Evolutionary conservation across 2,113 vertebrate species (phyloP).

Genomic region (Caranx melampygus): DNA sequence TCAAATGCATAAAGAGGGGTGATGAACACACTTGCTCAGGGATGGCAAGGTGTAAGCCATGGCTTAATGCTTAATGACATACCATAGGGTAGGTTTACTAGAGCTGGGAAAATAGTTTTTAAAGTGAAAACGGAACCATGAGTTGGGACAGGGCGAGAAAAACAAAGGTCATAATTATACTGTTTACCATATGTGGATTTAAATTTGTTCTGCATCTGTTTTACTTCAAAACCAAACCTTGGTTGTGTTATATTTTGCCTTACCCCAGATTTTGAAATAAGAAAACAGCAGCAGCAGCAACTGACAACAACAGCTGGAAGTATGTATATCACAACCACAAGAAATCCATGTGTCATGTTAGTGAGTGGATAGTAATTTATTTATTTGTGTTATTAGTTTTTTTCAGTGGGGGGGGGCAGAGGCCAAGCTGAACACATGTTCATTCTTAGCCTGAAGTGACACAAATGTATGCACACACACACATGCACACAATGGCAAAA

Average conservation of each 20-base stretch:
- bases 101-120: slow-evolving; percentile 7
- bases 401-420: slow-evolving; percentile 35
- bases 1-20: slow-evolving; percentile 74
- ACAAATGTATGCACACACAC: slow-evolving; percentile 46
- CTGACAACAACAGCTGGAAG: slow-evolving; percentile 49
- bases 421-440: slow-evolving; percentile 72
- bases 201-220: slow-evolving; percentile 40
- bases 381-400: slow-evolving; percentile 47
- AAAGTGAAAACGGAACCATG: slow-evolving; percentile 12
- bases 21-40: slow-evolving; percentile 52
- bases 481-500: slow-evolving; percentile 50
- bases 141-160: slow-evolving; percentile 12
- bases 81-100: slow-evolving; percentile 29
- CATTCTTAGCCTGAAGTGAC: slow-evolving; percentile 62
- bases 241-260: slow-evolving; percentile 32
- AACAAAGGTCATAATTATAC: slow-evolving; percentile 21
- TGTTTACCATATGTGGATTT: slow-evolving; percentile 46
- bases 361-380: slow-evolving; percentile 49
- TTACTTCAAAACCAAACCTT: background rate
- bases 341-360: slow-evolving; percentile 41
- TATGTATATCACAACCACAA: slow-evolving; percentile 38
- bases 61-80: slow-evolving; percentile 60
- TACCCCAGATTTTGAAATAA: slow-evolving; percentile 4
- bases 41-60: slow-evolving; percentile 62
- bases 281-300: slow-evolving; percentile 2